Evolutionary conservation across 2,888 invertebrate genomes (phyloP), one percentile per base, ranked within the genome.

Genomic region (Allolobophora icterica): DNA sequence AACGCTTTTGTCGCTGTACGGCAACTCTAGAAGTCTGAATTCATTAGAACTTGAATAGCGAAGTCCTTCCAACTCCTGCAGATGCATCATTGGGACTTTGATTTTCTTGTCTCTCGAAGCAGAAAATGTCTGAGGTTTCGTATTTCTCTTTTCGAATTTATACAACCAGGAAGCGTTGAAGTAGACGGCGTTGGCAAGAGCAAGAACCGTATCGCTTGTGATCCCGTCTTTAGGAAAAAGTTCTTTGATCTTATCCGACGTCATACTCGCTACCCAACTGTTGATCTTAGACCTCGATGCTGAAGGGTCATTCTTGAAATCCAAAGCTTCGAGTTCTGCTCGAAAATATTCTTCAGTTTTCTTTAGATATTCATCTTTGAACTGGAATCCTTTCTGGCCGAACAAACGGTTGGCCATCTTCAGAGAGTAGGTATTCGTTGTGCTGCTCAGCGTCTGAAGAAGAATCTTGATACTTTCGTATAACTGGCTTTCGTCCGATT

Each of bases 141-240:
- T 52, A 5, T 52, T 52, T 15, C 21, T 24, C 52, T 52, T 52
- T 0, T 52, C 52, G 24, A 52, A 52, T n/a, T 71, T 71, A n/a
- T 89, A 45, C 89, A 38, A 40, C 89, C 89, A 89, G 13, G 89
- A 15, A 24, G 40, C 24, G 6, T 17, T 38, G 17, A 89, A 89
- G 42, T 45, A 89, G n/a, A 33, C 45, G 24, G 89, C 89, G 89
- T 6, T 89, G n/a, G 45, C 89, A 34, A 42, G 89, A 45, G 35
- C 42, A 1, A 89, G 6, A 13, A 8, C n/a, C 0, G 89, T 89
- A 45, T 89, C 42, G 24, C 42, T 42, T 15, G 89, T 89, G 6
- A 89, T 42, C 6, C 0, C 15, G n/a, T 17, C n/a, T 33, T 30
- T 33, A 19, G 90, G 84, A 17, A 38, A 40, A 30, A 71, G 42